Conservation (phyloP, 2,113 vertebrate species). For the Rhineura floridana region DNA sequence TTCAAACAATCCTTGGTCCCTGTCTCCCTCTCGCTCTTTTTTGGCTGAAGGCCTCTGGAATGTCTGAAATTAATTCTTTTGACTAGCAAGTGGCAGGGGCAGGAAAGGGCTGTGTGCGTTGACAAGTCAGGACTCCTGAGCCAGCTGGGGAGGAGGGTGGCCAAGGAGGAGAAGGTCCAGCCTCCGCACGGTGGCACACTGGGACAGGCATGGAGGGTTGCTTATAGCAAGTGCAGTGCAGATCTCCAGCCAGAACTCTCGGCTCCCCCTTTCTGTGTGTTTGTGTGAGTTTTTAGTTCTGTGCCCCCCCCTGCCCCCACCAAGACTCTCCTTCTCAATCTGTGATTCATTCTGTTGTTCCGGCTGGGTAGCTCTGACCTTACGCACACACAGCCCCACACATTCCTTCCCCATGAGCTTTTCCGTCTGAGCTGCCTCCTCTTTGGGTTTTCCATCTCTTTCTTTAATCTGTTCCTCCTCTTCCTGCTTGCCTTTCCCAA, state of each 20-base stretch:
- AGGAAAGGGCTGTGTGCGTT: neutral
- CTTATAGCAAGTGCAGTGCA: accelerated
- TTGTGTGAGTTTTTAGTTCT: neutral
- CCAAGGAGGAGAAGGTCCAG: too few species aligned
- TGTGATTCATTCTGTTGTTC: constrained; percentile 33
- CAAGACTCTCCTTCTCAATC: neutral
- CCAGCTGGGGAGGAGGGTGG: too few species aligned
- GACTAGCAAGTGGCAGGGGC: neutral
- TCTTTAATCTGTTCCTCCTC: constrained; percentile 22
- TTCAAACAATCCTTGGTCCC: neutral
- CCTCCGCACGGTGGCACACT: neutral
- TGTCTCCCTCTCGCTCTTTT: too few species aligned
- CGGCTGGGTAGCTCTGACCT: neutral
- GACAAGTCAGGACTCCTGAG: neutral
- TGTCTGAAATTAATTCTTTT: constrained; percentile 13
- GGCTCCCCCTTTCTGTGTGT: neutral
- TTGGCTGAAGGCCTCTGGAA: constrained; percentile 2
- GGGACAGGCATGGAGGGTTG: neutral
- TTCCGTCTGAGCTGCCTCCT: constrained; percentile 28
- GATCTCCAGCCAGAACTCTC: neutral
- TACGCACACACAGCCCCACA: neutral
- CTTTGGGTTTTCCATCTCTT: constrained; percentile 29
- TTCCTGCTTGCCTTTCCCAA: neutral
- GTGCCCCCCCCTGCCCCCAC: too few species aligned
- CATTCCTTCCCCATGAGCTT: constrained; percentile 34